Evolutionary conservation across 2,113 vertebrate species (phyloP).

Genomic region (Gracilinanus agilis): DNA sequence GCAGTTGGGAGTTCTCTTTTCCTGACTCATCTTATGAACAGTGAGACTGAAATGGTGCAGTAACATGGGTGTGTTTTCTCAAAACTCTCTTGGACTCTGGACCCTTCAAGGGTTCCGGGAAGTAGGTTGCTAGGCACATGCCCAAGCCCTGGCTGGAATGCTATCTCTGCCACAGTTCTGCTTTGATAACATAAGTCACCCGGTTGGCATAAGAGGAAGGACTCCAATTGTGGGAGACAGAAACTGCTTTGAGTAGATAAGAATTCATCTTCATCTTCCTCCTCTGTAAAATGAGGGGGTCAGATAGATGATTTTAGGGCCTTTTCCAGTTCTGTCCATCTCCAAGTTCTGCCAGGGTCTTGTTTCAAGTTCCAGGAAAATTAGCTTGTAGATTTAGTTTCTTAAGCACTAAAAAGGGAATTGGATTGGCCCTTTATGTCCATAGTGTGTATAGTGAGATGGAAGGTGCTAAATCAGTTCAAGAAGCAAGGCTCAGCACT

Average conservation of each 20-base stretch:
- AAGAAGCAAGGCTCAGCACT: background rate
- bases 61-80: background rate
- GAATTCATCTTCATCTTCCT: background rate
- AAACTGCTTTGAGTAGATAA: background rate
- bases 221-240: background rate
- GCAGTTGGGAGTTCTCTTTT: background rate
- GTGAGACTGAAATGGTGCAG: background rate
- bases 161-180: background rate
- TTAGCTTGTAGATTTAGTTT: background rate
- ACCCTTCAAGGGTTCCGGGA: background rate
- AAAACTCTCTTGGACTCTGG: conserved; percentile 33
- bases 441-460: background rate
- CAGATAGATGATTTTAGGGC: background rate
- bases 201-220: background rate
- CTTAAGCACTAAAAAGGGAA: background rate
- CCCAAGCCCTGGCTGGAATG: background rate
- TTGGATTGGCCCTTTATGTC: background rate
- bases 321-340: background rate
- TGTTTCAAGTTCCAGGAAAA: background rate
- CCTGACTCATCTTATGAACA: background rate
- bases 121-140: background rate
- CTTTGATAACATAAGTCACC: background rate
- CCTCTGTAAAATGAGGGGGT: background rate
- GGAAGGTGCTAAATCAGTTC: background rate
- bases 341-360: background rate